phyloP scores from a whole-genome alignment of 2,888 invertebrate genomes.

The Liodrosophila aerea region DNA sequence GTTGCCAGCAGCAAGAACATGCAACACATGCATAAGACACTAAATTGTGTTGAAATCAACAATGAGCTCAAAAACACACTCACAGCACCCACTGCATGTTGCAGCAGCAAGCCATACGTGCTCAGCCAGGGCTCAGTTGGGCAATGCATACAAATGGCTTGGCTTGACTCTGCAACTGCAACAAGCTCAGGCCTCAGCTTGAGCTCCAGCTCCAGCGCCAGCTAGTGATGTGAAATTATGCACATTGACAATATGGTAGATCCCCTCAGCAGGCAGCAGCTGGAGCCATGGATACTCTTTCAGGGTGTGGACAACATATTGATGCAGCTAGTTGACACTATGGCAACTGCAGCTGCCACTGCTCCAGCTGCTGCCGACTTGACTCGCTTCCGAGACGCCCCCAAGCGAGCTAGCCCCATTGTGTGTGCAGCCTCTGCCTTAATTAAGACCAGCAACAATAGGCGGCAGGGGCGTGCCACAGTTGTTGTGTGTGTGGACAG shows the following conservation, averaged over 20 bases:
- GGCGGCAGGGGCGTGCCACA: slow-evolving; percentile 12
- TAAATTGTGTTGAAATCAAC: slow-evolving; percentile 79
- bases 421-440: slow-evolving; percentile 27
- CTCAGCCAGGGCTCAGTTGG: slow-evolving; percentile 56
- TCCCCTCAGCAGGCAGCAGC: too few species aligned
- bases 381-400: slow-evolving; percentile 19
- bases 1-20: slow-evolving; percentile 36
- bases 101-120: slow-evolving; percentile 40
- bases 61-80: slow-evolving; percentile 70
- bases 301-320: slow-evolving; percentile 60
- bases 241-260: slow-evolving; percentile 63
- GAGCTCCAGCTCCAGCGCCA: slow-evolving; percentile 9
- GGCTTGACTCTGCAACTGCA: slow-evolving; percentile 22
- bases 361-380: slow-evolving; percentile 9
- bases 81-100: slow-evolving; percentile 16
- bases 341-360: slow-evolving; percentile 14
- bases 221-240: slow-evolving; percentile 66
- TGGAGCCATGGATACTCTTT: slow-evolving; percentile 57
- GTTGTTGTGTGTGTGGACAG: too few species aligned
- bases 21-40: slow-evolving; percentile 64
- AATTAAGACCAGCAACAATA: slow-evolving; percentile 34
- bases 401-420: slow-evolving; percentile 21
- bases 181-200: slow-evolving; percentile 1
- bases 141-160: slow-evolving; percentile 70
- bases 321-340: slow-evolving; percentile 64